Evolutionary conservation across 2,113 vertebrate species (phyloP).

Genomic region (Perognathus longimembris): DNA sequence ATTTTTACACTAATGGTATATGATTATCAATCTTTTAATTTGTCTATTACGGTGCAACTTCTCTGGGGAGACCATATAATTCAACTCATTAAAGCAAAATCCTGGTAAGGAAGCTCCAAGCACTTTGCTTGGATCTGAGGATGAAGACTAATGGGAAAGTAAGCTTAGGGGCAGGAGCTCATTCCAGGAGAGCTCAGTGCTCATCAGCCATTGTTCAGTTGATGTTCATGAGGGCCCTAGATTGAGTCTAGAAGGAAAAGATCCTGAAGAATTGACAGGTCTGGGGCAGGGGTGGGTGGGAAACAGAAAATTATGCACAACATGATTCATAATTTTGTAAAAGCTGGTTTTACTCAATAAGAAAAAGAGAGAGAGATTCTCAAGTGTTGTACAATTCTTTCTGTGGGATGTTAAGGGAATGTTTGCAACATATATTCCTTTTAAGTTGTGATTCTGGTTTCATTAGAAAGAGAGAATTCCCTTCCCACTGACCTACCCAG

Average conservation of each 20-base stretch:
- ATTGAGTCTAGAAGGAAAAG: not conserved
- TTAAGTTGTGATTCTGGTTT: not conserved
- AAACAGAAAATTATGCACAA: not conserved
- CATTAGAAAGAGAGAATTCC: not conserved
- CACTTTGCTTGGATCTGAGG: not conserved
- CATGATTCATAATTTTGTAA: not conserved
- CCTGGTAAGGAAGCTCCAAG: fast-evolving
- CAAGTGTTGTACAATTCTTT: not conserved
- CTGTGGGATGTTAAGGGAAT: not conserved
- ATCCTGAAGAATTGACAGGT: not conserved
- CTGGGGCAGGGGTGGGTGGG: not conserved
- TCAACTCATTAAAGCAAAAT: not conserved
- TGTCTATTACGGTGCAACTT: not conserved
- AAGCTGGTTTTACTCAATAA: not conserved
- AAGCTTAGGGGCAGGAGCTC: not conserved
- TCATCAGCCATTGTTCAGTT: not conserved
- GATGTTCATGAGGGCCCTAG: not conserved
- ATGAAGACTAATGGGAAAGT: not conserved
- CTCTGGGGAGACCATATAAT: not conserved
- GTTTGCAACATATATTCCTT: not conserved
- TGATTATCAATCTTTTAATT: not conserved
- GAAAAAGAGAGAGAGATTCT: not conserved
- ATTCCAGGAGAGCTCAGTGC: not conserved
- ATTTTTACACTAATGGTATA: not conserved
- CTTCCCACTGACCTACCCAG: not conserved